Percentiles rank a stretch among this genome's conserved stretches.
phyloP scores from a whole-genome alignment of 2,888 invertebrate genomes.

The Trachelus tabidus region DNA sequence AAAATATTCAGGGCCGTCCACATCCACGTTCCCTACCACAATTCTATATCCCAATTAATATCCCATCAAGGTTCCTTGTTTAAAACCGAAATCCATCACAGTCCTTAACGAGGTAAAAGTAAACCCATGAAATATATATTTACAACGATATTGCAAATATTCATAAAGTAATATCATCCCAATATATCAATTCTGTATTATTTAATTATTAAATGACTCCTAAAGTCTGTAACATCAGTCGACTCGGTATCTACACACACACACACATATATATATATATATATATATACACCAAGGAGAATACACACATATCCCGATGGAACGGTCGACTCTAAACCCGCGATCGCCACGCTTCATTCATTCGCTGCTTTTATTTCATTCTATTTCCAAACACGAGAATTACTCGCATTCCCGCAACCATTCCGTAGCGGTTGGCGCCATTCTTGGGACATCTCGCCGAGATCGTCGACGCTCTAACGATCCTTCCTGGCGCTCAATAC shows the following conservation, averaged over 20 bases:
- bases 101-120: constrained; percentile 24
- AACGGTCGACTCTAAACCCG: not conserved
- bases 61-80: constrained; percentile 31
- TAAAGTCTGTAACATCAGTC: not conserved
- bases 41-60: constrained; percentile 38
- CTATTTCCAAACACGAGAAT: constrained; percentile 48
- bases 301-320: not conserved
- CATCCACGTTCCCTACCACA: constrained; percentile 32
- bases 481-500: not conserved
- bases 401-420: constrained; percentile 38
- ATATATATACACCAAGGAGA: no score
- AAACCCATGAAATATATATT: constrained; percentile 10
- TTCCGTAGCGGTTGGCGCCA: constrained; percentile 38
- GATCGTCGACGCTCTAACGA: not conserved
- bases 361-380: constrained; percentile 36
- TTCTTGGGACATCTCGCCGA: constrained; percentile 42
- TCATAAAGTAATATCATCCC: not conserved
- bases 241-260: not conserved
- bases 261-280: no score
- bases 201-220: not conserved
- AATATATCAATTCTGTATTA: not conserved
- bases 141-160: not conserved
- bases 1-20: constrained; percentile 40
- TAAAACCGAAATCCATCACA: not conserved
- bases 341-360: constrained; percentile 14